These are phyloP conservation scores for Amphiura filiformis DNA, from an alignment of 35 echinoderm and acorn worm genomes.

Conservation along the genomic window DNA sequence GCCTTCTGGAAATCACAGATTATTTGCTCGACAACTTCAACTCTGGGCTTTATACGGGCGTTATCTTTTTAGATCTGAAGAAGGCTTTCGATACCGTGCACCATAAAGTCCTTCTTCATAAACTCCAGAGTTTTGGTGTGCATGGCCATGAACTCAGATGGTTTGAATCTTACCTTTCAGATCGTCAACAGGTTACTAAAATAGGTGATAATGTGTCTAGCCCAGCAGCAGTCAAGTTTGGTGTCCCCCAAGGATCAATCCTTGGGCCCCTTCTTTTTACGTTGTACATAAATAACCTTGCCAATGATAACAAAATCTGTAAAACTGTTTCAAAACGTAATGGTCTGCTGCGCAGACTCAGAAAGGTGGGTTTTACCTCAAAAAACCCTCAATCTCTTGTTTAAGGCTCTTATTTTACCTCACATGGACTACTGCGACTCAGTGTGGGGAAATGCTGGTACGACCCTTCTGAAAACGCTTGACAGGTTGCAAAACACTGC, in stretches of 20 bases:
- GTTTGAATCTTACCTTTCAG: slow-evolving; percentile 2
- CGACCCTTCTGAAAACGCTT: neutral
- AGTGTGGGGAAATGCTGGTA: slow-evolving; percentile 14
- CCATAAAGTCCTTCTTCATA: slow-evolving; percentile 12
- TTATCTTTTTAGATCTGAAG: slow-evolving; percentile 20
- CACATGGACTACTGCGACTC: slow-evolving; percentile 1
- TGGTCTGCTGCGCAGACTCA: slow-evolving; percentile 1
- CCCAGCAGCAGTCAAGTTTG: neutral
- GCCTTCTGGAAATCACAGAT: neutral
- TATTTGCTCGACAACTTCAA: neutral
- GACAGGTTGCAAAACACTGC: slow-evolving; percentile 20
- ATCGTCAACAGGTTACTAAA: neutral
- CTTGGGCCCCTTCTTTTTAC: slow-evolving; percentile 6
- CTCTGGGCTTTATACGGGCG: neutral
- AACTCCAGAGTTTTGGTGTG: slow-evolving; percentile 9
- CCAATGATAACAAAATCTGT: neutral
- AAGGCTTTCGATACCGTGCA: slow-evolving; percentile 19
- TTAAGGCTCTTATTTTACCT: neutral
- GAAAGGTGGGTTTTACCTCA: slow-evolving; percentile 19
- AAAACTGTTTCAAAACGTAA: slow-evolving; percentile 10
- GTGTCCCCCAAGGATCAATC: slow-evolving; percentile 9
- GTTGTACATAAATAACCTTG: neutral
- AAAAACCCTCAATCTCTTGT: slow-evolving; percentile 9
- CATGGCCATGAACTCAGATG: slow-evolving; percentile 21
- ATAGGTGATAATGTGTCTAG: neutral